Evolutionary conservation across 2,888 invertebrate species (phyloP).

Genomic region (Helleia helle): DNA sequence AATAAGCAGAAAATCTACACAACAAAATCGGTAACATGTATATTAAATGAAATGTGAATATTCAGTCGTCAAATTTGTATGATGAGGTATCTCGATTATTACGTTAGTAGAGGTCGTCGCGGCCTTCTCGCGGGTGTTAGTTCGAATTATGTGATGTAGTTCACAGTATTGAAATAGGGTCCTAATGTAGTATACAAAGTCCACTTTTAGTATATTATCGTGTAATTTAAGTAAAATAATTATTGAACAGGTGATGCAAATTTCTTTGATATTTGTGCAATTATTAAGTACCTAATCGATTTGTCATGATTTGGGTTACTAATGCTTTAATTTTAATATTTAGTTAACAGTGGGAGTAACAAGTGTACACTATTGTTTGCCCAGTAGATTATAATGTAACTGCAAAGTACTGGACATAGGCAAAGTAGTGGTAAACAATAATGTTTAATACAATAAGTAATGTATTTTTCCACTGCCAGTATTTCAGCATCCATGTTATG

Average conservation of each 20-base stretch:
- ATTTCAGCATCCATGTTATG: conserved; percentile 62
- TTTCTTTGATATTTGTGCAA: conserved; percentile 6
- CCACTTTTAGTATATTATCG: no score
- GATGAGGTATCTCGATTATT: no score
- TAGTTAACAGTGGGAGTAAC: background rate
- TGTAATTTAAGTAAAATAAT: background rate
- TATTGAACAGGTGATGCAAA: background rate
- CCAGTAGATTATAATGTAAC: conserved; percentile 1
- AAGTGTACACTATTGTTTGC: background rate
- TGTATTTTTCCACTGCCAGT: conserved; percentile 75
- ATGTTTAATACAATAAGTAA: conserved; percentile 27
- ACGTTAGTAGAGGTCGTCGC: no score
- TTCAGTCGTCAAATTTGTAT: no score
- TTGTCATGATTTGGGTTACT: conserved; percentile 3
- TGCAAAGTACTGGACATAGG: conserved; percentile 13
- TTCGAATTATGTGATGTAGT: conserved; percentile 5
- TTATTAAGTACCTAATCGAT: conserved; percentile 2
- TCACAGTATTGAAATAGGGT: conserved; percentile 4
- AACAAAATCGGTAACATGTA: no score
- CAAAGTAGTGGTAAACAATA: conserved; percentile 16
- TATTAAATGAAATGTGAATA: no score
- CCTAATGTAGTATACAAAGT: conserved; percentile 3
- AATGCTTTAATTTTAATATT: conserved; percentile 9
- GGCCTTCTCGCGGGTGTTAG: background rate
- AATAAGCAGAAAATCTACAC: no score